These are phyloP conservation scores for Centropyge bicolor DNA, from an alignment of 2,797 vertebrate species.

Conservation along the genomic window DNA sequence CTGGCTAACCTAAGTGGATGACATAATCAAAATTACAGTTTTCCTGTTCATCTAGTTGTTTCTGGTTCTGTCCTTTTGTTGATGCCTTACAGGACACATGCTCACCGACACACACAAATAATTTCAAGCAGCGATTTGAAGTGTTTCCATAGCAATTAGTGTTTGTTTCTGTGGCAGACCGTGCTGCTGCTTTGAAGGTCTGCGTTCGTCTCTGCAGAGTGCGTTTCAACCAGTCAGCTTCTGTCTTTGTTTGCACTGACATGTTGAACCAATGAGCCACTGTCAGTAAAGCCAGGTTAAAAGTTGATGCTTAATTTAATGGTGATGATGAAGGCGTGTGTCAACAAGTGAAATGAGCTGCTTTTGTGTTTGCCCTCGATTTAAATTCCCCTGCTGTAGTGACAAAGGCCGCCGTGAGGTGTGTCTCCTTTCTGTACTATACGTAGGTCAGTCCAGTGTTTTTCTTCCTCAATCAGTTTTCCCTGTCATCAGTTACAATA, in stretches of 20 bases:
- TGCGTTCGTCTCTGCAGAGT: background rate
- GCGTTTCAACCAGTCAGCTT: conserved; percentile 1
- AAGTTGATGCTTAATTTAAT: conserved; percentile 11
- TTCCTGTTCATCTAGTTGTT: conserved; percentile 44
- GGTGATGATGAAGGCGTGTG: conserved; percentile 5
- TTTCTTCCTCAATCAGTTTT: conserved; percentile 84
- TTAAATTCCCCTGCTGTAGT: background rate
- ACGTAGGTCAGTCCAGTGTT: conserved; percentile 66
- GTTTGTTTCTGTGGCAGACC: conserved; percentile 44
- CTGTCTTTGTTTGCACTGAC: background rate
- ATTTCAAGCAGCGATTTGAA: conserved; percentile 27
- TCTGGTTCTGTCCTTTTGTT: conserved; percentile 37
- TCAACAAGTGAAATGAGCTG: conserved; percentile 17
- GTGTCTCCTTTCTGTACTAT: conserved; percentile 53
- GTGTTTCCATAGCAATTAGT: conserved; percentile 45
- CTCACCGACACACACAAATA: conserved; percentile 29
- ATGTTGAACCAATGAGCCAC: background rate
- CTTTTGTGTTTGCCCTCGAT: conserved; percentile 8
- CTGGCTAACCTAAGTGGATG: conserved; percentile 51
- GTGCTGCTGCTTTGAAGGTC: conserved; percentile 6
- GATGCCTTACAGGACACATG: conserved; percentile 31
- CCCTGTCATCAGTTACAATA: conserved; percentile 80
- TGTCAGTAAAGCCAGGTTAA: conserved; percentile 2
- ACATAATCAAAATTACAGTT: conserved; percentile 50
- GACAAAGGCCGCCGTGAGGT: conserved; percentile 29